Evolutionary conservation across 2,888 invertebrate genomes (phyloP), one percentile per base, ranked within the genome.

Genomic region (Athripsodes cinereus): DNA sequence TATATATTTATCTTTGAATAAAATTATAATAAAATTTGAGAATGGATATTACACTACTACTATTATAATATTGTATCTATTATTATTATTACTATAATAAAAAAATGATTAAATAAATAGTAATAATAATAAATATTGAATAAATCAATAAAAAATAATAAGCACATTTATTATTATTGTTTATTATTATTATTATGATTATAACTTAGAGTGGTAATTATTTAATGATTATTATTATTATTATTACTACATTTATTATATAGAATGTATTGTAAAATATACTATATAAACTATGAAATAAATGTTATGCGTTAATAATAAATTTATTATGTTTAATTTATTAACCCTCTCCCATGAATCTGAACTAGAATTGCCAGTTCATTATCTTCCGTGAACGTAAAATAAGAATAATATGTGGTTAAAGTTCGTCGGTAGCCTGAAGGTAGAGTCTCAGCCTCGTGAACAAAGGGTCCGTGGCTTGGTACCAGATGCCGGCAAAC

Each of bases 301-400:
- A 79, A 83, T 83, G 83, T 83, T 83, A 83, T 81, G 83, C 83
- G 83, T 83, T 83, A 83, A 83, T 81, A 81, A 82, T 82, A 82
- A 70, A 71, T 46, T 19, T 57, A 69, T 58, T 76, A 61, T 66
- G 72, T 74, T 50, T 50, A 22, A 6, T 26, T 26, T 26, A 26
- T 26, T 6, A 6, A 26, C 26, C 26, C 26, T n/a, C n/a, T n/a
- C n/a, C n/a, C n/a, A n/a, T n/a, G n/a, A n/a, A n/a, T n/a, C n/a
- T n/a, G n/a, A n/a, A n/a, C n/a, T n/a, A n/a, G n/a, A n/a, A n/a
- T n/a, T n/a, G n/a, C n/a, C n/a, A n/a, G n/a, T n/a, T n/a, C n/a
- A n/a, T n/a, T n/a, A n/a, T n/a, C n/a, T n/a, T n/a, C n/a, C n/a
- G n/a, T n/a, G n/a, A n/a, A n/a, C n/a, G n/a, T n/a, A n/a, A n/a